Evolutionary conservation across 2,113 vertebrate genomes (phyloP).

Genomic region (Oreochromis aureus): DNA sequence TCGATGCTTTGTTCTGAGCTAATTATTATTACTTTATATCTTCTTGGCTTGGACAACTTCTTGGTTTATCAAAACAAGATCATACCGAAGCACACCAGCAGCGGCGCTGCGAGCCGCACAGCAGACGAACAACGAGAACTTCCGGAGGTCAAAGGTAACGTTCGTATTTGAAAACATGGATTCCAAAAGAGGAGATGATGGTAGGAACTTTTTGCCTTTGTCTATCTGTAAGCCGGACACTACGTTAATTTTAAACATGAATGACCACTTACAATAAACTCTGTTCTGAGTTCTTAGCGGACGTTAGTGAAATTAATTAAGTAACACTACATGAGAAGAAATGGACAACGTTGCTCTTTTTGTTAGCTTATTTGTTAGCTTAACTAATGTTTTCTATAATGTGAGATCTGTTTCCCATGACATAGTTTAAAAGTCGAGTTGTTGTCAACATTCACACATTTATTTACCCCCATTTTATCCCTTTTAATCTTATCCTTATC

Average conservation of each 20-base stretch:
- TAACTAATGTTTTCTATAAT: not conserved
- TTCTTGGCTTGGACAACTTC: not conserved
- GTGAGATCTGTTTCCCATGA: not conserved
- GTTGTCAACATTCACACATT: not conserved
- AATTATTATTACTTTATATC: not conserved
- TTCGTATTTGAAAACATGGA: conserved; percentile 61
- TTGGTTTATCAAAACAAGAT: not conserved
- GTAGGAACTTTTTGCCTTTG: not conserved
- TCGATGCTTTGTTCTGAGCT: not conserved
- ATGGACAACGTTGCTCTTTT: not conserved
- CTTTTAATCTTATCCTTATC: not conserved
- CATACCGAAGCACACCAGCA: not conserved
- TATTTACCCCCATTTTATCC: not conserved
- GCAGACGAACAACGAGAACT: not conserved
- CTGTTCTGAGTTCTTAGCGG: not conserved
- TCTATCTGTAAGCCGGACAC: not conserved
- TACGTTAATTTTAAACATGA: not conserved
- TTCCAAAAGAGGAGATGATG: conserved; percentile 28
- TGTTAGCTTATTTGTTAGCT: conserved; percentile 5
- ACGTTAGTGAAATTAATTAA: not conserved
- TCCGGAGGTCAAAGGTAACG: conserved; percentile 45
- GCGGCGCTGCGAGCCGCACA: not conserved
- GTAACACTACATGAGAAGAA: not conserved
- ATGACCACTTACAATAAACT: not conserved
- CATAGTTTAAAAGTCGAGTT: not conserved